phyloP scores from a whole-genome alignment of 2,113 vertebrate genomes.

The Odocoileus virginianus region DNA sequence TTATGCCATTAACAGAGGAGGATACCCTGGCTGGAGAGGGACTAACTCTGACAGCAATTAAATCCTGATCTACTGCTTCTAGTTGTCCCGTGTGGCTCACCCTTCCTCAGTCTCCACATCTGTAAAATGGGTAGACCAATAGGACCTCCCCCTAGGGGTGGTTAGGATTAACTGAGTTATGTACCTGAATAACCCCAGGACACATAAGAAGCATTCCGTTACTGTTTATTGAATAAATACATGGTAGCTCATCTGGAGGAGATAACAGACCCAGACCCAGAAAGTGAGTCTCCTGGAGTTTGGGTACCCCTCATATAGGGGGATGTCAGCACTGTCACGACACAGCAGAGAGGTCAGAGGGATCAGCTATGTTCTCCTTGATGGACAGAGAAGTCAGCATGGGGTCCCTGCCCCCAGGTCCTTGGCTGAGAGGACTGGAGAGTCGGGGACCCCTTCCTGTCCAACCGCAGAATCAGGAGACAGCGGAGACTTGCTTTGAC shows the following conservation, averaged over 20 bases:
- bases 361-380: not conserved
- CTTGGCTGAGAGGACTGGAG: not conserved
- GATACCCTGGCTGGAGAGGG: not conserved
- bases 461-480: not conserved
- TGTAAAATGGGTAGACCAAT: not conserved
- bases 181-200: not conserved
- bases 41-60: not conserved
- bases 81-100: too few relatives aligned
- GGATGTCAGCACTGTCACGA: rapidly evolving
- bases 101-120: not conserved
- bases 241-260: not conserved
- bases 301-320: too few relatives aligned
- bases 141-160: not conserved
- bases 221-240: not conserved
- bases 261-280: not conserved
- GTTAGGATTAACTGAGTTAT: not conserved
- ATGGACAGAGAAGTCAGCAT: not conserved
- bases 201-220: not conserved
- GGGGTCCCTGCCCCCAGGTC: too few relatives aligned
- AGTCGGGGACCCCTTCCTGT: not conserved
- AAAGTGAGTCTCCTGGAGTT: not conserved
- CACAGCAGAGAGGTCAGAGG: not conserved
- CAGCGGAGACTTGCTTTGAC: not conserved
- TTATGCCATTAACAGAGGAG: not conserved
- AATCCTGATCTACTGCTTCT: not conserved